Base-by-base conservation (phyloP, 2,888 invertebrate genomes). In the Pristionchus exspectatus region DNA sequence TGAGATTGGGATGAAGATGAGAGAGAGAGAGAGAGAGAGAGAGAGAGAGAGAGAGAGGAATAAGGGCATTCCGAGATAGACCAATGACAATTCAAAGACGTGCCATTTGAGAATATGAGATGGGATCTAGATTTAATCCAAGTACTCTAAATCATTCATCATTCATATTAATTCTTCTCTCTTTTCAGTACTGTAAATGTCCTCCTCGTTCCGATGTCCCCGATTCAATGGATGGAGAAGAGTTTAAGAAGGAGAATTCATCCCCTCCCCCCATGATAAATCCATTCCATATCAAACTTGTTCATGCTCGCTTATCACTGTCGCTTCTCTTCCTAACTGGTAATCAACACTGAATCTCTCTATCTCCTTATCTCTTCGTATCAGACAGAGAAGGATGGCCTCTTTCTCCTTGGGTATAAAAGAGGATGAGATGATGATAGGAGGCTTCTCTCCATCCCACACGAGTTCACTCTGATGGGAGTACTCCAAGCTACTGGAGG, bases 401-500 rank as follows among this genome's bases (percentile, higher is more conserved):
- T 21, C 30, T 10, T 21, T 84, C 27, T 9, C 24, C 27, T 21
- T n/a, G 72, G 50, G 72, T 72, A 72, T 87, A 87, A 27, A 56
- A 87, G 24, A 3, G 5, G 9, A 27, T 2, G 9, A 56, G 21
- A 5, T n/a, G 30, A 33, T 16, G 50, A 33, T 10, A n/a, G 66
- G 30, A 66, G 86, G 86, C 59, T 38, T 86, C 86, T 86, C 86
- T 44, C 85, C 54, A 33, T 56, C 18, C 24, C 56, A 27, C 14
- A 24, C 59, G 56, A 56, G 24, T 66, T 56, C 72, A 54, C 38
- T 59, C 56, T 72, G 44, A 87, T 87, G 87, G 87, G 87, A 69
- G 87, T 87, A 21, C 56, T 87, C 38, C 69, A 91, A 90, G 93
- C 92, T 88, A 93, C 93, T 86, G 93, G 92, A 89, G 91, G 92